A percentile compares a stretch with the other conserved stretches of the same genome.
phyloP scores from a whole-genome alignment of 2,888 invertebrate genomes.

The Pteria penguin region DNA sequence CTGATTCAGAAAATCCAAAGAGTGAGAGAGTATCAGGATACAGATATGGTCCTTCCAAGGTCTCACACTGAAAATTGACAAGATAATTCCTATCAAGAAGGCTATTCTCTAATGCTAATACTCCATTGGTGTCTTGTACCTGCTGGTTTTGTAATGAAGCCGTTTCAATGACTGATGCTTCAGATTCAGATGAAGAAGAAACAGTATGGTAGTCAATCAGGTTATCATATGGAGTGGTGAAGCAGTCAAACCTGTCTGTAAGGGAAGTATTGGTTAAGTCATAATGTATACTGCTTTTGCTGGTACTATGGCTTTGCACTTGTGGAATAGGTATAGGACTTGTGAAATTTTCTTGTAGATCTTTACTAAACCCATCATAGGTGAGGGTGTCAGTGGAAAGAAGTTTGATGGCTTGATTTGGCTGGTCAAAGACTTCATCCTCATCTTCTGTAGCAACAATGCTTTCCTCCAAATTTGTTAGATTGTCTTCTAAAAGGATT shows the following conservation, averaged over 20 bases:
- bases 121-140: neutral
- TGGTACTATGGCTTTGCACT: neutral
- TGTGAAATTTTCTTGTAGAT: neutral
- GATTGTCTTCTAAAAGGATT: conserved; percentile 10
- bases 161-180: neutral
- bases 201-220: neutral
- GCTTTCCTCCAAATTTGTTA: conserved; percentile 7
- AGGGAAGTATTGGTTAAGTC: neutral
- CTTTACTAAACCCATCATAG: neutral
- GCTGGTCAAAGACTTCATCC: neutral
- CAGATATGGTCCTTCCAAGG: neutral
- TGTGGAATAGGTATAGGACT: conserved; percentile 5
- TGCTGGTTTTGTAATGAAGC: too few species aligned
- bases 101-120: neutral
- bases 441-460: conserved; percentile 9
- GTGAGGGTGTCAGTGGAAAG: neutral
- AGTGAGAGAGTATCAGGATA: neutral
- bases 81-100: conserved; percentile 14
- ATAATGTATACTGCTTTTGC: too few species aligned
- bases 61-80: neutral
- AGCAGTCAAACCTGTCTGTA: neutral
- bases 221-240: neutral
- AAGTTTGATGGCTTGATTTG: neutral
- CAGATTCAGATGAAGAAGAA: neutral
- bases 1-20: neutral